Percentiles rank a stretch among this genome's conserved stretches.
Conservation (phyloP, 2,888 invertebrate genomes). For the Nezara viridula region DNA sequence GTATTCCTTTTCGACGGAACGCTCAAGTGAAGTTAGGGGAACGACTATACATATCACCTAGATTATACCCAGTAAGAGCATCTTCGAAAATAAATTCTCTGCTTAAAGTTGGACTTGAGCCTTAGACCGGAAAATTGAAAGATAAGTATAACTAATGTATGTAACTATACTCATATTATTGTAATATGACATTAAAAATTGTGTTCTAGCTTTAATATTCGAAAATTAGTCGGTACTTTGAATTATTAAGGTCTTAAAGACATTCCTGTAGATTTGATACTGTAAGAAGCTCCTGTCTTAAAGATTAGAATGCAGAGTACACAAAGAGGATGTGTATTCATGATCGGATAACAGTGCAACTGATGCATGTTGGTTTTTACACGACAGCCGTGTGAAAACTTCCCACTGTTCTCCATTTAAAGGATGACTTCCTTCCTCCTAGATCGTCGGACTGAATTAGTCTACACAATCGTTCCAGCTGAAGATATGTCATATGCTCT, state of each 20-base stretch:
- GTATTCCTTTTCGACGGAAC: no score
- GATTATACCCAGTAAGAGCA: no score
- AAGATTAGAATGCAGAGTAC: not conserved
- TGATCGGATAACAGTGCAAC: not conserved
- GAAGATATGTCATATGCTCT: not conserved
- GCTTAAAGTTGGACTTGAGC: no score
- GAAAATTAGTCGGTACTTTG: no score
- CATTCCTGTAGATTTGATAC: not conserved
- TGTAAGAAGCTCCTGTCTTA: not conserved
- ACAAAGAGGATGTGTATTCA: not conserved
- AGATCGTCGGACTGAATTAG: not conserved
- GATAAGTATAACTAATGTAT: no score
- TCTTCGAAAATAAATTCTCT: no score
- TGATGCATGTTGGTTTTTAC: not conserved
- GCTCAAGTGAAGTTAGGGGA: no score
- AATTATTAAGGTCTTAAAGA: not conserved
- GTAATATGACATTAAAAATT: no score
- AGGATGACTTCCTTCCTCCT: not conserved
- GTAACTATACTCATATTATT: no score
- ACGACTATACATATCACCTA: no score
- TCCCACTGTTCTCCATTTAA: not conserved
- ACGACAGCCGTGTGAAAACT: conserved; percentile 6
- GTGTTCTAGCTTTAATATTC: no score
- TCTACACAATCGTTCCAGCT: not conserved
- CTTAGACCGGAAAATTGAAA: no score